phyloP scores from a whole-genome alignment of 2,888 invertebrate genomes.

The Apomyelois bistriatella region DNA sequence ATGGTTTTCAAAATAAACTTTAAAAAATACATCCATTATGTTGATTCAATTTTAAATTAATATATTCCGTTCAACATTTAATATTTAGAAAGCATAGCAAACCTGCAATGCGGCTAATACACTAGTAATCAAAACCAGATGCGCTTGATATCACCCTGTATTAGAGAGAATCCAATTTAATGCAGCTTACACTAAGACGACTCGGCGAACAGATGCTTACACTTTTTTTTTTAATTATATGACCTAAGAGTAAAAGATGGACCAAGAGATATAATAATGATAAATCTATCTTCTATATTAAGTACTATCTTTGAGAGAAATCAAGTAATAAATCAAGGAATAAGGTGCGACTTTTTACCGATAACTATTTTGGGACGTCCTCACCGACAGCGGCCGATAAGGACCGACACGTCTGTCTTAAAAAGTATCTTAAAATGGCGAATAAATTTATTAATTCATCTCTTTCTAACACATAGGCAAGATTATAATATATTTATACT shows the following conservation, averaged over 20 bases:
- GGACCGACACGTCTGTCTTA: not conserved
- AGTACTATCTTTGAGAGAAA: too few species aligned
- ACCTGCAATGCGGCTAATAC: constrained; percentile 5
- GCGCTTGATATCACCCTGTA: not conserved
- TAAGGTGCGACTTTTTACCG: not conserved
- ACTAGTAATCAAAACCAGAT: constrained; percentile 3
- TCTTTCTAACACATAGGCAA: too few species aligned
- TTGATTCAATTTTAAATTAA: not conserved
- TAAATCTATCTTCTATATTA: too few species aligned
- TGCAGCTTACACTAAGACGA: not conserved
- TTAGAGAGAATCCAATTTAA: constrained; percentile 4
- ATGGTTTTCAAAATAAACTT: too few species aligned
- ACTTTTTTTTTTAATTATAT: not conserved
- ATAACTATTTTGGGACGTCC: not conserved
- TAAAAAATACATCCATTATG: too few species aligned
- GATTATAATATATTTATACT: too few species aligned
- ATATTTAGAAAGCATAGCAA: not conserved
- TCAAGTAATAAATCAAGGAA: constrained; percentile 7
- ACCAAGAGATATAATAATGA: too few species aligned
- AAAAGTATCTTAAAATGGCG: too few species aligned
- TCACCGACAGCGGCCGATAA: not conserved
- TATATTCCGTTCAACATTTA: not conserved
- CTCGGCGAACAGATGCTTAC: not conserved
- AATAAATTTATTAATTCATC: too few species aligned
- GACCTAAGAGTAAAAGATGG: too few species aligned